Evolutionary conservation across 2,113 vertebrate species (phyloP), one percentile per base, ranked within the genome.

Genomic region (Labeo rohita): DNA sequence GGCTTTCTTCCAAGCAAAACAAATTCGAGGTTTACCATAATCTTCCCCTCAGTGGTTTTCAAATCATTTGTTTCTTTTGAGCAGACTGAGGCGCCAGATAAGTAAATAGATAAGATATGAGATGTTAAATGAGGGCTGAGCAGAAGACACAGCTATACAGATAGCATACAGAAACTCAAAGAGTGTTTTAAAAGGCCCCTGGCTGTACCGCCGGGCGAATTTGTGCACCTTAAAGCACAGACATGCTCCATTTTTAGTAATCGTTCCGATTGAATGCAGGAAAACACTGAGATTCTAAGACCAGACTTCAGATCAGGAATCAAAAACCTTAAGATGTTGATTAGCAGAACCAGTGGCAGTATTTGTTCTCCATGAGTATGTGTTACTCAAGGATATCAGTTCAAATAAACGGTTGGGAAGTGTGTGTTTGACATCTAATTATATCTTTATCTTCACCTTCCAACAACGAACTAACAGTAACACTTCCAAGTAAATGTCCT

Each of bases 91-190:
- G 83, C 47, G 13, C 56, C 54, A 72, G 86, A 77, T 81, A 84
- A 86, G 83, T 86, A 86, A 89, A 91, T 81, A 87, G 80, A 86
- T 88, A 85, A 85, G 89, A 86, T 70, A 80, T 86, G 86, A 87
- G 83, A 89, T 88, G 90, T 91, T 91, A 89, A 89, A 85, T 86
- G 84, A 87, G 86, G 72, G 84, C 65, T 65, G 76, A 72, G 54
- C 70, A 39, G 63, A 70, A 43, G 84, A 73, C 49, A 80, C 36
- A 80, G 84, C 84, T 70, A 47, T 73, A 84, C 61, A 83, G 61
- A 90, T 86, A 87, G 84, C 61, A 86, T 59, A 81, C 76, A 85
- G 90, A 89, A 81, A 54, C 86, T 65, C 88, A 89, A 79, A 56
- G 63, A 83, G 85, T 74, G 56, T 76, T 70, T 75, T 47, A 49